phyloP scores from a whole-genome alignment of 1,140 invertebrate species.

The roundworm (Caenorhabditis elegans) region DNA sequence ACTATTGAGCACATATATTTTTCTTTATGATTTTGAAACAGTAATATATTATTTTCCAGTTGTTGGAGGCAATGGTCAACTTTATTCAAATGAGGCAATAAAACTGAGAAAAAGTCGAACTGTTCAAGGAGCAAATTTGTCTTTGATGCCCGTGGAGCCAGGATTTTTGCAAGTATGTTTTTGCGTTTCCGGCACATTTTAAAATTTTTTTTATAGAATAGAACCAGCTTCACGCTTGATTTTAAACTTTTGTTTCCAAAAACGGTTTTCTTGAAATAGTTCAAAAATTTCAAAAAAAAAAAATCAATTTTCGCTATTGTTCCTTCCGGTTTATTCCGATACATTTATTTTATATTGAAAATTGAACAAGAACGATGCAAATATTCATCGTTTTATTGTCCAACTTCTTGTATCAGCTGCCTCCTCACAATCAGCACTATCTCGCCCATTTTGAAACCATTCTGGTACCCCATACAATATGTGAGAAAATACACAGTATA shows the following conservation, averaged over 20 bases:
- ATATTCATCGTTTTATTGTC: slow-evolving; percentile 33
- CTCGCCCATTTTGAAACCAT: slow-evolving; percentile 14
- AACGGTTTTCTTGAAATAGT: too few relatives aligned
- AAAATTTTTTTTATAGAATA: too few relatives aligned
- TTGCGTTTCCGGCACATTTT: too few relatives aligned
- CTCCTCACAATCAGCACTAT: not conserved
- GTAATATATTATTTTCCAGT: slow-evolving; percentile 72
- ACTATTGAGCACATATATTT: too few relatives aligned
- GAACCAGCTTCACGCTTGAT: too few relatives aligned
- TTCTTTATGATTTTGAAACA: too few relatives aligned
- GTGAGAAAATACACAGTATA: slow-evolving; percentile 33
- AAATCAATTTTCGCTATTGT: not conserved
- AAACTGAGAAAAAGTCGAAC: slow-evolving; percentile 52
- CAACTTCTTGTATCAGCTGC: not conserved
- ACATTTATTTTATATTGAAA: not conserved
- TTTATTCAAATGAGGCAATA: slow-evolving; percentile 30
- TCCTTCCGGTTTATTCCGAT: not conserved
- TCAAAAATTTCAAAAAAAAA: too few relatives aligned
- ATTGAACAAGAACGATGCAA: not conserved
- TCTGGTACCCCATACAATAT: slow-evolving; percentile 22
- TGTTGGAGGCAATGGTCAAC: slow-evolving; percentile 75
- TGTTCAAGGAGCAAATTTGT: slow-evolving; percentile 75
- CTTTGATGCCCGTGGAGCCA: slow-evolving; percentile 83
- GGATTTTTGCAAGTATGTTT: slow-evolving; percentile 83
- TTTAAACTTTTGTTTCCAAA: too few relatives aligned